phyloP scores from a whole-genome alignment of 2,113 vertebrate genomes.

The Nesogale talazaci region DNA sequence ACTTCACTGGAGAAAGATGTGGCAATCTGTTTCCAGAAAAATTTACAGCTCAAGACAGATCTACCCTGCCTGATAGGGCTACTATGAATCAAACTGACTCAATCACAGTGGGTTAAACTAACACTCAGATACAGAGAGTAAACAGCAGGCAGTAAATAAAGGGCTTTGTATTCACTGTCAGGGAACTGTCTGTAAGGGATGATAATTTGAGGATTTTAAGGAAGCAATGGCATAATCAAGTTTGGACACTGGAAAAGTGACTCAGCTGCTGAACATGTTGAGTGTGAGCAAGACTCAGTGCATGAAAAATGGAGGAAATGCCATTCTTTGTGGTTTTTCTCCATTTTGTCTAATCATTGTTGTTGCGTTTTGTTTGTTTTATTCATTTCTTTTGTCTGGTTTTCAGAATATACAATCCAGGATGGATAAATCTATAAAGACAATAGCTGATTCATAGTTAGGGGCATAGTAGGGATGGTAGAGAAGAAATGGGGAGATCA shows the following conservation, averaged over 20 bases:
- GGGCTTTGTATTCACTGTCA: background rate
- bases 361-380: no score
- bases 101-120: no score
- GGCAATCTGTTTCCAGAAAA: background rate
- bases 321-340: no score
- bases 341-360: no score
- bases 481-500: no score
- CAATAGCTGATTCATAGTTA: no score
- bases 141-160: background rate
- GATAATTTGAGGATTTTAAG: background rate
- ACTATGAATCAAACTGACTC: no score
- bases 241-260: background rate
- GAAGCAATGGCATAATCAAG: background rate
- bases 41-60: background rate
- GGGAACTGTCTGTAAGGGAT: background rate
- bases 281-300: background rate
- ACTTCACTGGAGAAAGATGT: background rate
- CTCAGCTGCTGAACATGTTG: background rate
- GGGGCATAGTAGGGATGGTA: no score
- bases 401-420: no score
- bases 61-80: no score
- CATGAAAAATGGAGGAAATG: background rate
- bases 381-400: no score
- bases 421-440: no score
- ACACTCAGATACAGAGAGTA: background rate